Evolutionary conservation across 1,140 invertebrate genomes (phyloP).

Genomic region (Tribolium castaneum): DNA sequence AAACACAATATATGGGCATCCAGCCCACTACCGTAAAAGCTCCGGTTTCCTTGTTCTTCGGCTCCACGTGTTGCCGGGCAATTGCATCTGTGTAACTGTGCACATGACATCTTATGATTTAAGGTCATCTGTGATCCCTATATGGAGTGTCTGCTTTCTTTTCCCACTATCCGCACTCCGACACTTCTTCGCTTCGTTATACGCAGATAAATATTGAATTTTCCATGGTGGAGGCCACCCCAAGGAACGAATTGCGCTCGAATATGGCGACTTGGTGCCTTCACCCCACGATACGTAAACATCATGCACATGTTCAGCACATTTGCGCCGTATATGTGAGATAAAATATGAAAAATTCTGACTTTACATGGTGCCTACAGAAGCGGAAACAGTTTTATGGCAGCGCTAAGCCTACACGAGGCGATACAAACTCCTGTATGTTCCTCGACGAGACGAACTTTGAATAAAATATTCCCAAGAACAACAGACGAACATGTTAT

Average conservation of each 20-base stretch:
- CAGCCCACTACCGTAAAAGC: slow-evolving; percentile 29
- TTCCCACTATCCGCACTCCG: not conserved
- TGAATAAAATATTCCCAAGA: slow-evolving; percentile 29
- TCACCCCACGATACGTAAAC: slow-evolving; percentile 30
- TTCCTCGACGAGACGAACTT: slow-evolving; percentile 7
- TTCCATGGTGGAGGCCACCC: slow-evolving; percentile 4
- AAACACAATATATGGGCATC: slow-evolving; percentile 29
- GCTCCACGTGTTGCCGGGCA: slow-evolving; percentile 31
- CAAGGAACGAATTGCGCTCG: slow-evolving; percentile 9
- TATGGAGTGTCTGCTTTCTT: slow-evolving; percentile 39
- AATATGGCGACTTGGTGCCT: slow-evolving; percentile 14
- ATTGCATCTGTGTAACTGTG: slow-evolving; percentile 31
- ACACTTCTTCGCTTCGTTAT: slow-evolving; percentile 5
- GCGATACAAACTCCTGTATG: slow-evolving; percentile 27
- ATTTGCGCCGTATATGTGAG: slow-evolving; percentile 31
- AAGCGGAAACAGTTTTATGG: slow-evolving; percentile 29
- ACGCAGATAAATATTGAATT: not conserved
- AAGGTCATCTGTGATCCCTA: slow-evolving; percentile 39
- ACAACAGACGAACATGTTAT: slow-evolving; percentile 19
- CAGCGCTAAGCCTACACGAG: slow-evolving; percentile 21
- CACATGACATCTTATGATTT: slow-evolving; percentile 42
- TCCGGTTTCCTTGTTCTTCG: slow-evolving; percentile 30
- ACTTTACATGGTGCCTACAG: slow-evolving; percentile 32
- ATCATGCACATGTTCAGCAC: slow-evolving; percentile 27
- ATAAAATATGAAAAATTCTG: slow-evolving; percentile 36